Evolutionary conservation across 1,140 invertebrate genomes (phyloP), one percentile per base, ranked within the genome.

Genomic region (Drosophila auraria): DNA sequence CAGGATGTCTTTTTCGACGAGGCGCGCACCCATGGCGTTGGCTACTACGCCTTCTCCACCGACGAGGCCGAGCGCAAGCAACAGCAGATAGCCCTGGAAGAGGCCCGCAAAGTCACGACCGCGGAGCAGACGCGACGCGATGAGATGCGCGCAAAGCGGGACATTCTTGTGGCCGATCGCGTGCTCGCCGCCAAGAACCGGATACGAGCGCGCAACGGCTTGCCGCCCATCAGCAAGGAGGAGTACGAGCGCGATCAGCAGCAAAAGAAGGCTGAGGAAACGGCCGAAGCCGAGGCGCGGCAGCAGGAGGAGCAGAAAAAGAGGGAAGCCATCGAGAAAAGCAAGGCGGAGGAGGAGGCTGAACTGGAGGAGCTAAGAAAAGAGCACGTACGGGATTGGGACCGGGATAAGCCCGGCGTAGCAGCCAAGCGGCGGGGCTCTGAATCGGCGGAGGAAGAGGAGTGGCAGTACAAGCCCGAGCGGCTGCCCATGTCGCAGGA

Each of bases 1-100:
- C 96, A 98, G 93, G 97, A 98, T 93, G 94, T 99, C 44, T 94
- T 97, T 14, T 98, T 97, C 92, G 96, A 98, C 93, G 97, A 99
- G 95, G 97, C 97, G 0, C 94, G 98, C 71, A 94, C 95, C 2
- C 98, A 99, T 92, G 98, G 98, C 86, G 97, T 98, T 14, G 97
- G 96, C 20, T 99, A 97, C 92, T 98, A 96, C 93, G 94, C 95
- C 12, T 98, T 99, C 93, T 97, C 97, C 9, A 96, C 95, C 50
- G 97, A 98, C 80, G 97, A 98, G 80, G 94, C 95, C 7, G 94
- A 96, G 82, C 95, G 98, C 76, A 92, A 93, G 2, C 94, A 95
- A 64, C 97, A 99, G 89, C 97, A 98, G 93, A 94, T 95, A 38
- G 95, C 95, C 64, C 93, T 99, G 45, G 93, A 95, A 17, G 94